Conservation (phyloP, 1,140 invertebrate species). For the Psilanteris sp. region DNA sequence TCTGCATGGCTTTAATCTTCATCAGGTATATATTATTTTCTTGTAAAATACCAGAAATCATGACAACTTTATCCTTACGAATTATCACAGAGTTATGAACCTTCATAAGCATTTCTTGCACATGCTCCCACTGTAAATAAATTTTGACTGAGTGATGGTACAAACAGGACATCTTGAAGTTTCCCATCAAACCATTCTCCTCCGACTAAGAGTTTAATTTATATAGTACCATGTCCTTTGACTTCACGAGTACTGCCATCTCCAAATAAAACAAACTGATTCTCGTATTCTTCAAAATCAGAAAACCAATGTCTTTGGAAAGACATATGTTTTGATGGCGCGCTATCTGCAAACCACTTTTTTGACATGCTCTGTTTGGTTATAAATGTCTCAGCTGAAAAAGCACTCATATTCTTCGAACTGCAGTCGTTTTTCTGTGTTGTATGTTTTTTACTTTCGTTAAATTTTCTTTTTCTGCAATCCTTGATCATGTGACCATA, state of each 20-base stretch:
- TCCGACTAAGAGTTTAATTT: conserved; percentile 27
- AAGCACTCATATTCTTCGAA: conserved; percentile 1
- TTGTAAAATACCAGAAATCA: conserved; percentile 27
- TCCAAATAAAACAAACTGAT: conserved; percentile 38
- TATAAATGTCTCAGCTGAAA: conserved; percentile 1
- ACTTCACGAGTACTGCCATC: conserved; percentile 34
- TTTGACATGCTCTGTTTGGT: neutral
- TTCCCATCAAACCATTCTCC: conserved; percentile 23
- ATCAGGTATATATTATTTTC: conserved; percentile 41
- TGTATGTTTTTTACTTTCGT: neutral
- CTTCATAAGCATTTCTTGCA: conserved; percentile 43
- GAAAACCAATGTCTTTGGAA: conserved; percentile 52
- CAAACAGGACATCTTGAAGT: conserved; percentile 54
- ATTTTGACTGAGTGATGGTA: conserved; percentile 56
- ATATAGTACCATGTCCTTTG: conserved; percentile 35
- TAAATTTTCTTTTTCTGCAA: conserved; percentile 6
- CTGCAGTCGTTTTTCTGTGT: neutral
- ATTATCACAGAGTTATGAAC: conserved; percentile 29
- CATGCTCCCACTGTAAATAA: conserved; percentile 61
- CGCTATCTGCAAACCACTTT: conserved; percentile 56
- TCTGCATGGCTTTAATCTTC: conserved; percentile 25
- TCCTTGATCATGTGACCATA: conserved; percentile 22
- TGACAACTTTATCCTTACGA: conserved; percentile 13
- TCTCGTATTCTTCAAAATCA: conserved; percentile 20
- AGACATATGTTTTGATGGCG: conserved; percentile 53